phyloP scores from a whole-genome alignment of 2,797 vertebrate genomes.

The Bovichtus diacanthus region DNA sequence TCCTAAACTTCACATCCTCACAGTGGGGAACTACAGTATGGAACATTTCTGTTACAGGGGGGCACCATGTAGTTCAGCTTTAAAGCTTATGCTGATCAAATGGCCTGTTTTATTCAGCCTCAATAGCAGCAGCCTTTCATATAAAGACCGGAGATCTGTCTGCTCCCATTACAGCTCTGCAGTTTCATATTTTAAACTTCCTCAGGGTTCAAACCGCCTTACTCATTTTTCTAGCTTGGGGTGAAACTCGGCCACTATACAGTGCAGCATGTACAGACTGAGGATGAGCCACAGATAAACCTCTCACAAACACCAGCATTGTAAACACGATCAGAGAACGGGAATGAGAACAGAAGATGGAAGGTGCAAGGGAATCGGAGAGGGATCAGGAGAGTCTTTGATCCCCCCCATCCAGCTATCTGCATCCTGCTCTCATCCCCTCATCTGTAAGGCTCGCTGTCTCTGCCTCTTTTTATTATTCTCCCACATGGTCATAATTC shows the following conservation, averaged over 20 bases:
- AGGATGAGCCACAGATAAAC: constrained; percentile 48
- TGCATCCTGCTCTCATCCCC: constrained; percentile 27
- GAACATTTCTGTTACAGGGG: constrained; percentile 34
- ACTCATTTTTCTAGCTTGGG: constrained; percentile 20
- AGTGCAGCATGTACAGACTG: constrained; percentile 6
- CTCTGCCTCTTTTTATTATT: constrained; percentile 45
- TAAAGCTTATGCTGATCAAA: constrained; percentile 74
- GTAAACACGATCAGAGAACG: constrained; percentile 44
- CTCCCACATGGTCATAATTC: constrained; percentile 61
- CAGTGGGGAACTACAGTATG: constrained; percentile 17
- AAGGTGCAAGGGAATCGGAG: constrained; percentile 5
- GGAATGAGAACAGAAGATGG: constrained; percentile 2
- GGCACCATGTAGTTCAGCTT: constrained; percentile 55
- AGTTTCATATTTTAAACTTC: constrained; percentile 52
- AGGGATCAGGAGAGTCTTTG: constrained; percentile 35
- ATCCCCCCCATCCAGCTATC: constrained; percentile 25
- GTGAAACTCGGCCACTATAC: constrained; percentile 12
- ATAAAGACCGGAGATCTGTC: constrained; percentile 18
- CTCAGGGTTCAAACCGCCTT: constrained; percentile 21
- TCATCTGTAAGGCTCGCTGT: constrained; percentile 22
- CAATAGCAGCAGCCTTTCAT: constrained; percentile 49
- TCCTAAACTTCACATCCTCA: neutral
- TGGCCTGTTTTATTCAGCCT: constrained; percentile 49
- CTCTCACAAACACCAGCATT: constrained; percentile 34
- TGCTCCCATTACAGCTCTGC: constrained; percentile 43